These are phyloP conservation scores for Acipenser oxyrinchus DNA, from an alignment of 2,797 vertebrate genomes.

Conservation along the genomic window DNA sequence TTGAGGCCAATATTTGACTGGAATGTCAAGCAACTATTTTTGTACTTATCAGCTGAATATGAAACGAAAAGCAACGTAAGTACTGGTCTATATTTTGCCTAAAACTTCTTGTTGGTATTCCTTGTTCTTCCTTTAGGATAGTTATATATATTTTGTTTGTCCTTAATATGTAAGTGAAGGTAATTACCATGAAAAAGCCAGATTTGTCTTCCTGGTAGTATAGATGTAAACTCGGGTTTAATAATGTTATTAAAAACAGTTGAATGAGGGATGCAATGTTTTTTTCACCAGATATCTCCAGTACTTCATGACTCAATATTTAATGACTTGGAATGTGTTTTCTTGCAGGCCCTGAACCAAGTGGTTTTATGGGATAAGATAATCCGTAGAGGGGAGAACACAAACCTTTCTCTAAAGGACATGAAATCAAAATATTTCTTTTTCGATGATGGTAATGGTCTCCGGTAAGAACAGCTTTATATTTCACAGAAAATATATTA, in stretches of 20 bases:
- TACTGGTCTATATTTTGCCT: conserved; percentile 17
- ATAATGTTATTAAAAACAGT: no score
- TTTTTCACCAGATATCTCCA: no score
- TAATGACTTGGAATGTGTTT: conserved; percentile 19
- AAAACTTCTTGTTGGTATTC: no score
- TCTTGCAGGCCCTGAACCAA: conserved; percentile 81
- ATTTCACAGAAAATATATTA: no score
- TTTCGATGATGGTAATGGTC: conserved; percentile 94
- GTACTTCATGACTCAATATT: no score
- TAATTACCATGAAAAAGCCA: no score
- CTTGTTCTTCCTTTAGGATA: no score
- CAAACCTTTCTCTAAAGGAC: conserved; percentile 79
- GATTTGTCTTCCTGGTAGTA: no score
- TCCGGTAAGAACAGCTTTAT: conserved; percentile 64
- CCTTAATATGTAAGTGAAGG: no score
- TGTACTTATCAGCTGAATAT: conserved; percentile 69
- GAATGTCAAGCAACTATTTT: conserved; percentile 96
- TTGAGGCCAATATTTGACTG: conserved; percentile 93
- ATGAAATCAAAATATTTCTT: conserved; percentile 97
- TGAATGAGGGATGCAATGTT: no score
- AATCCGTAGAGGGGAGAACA: conserved; percentile 83
- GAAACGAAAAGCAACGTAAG: conserved; percentile 76
- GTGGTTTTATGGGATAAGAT: conserved; percentile 98
- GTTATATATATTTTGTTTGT: no score
- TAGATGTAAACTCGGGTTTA: no score